Conservation (phyloP, 2,888 invertebrate genomes). For the Chydorus sphaericus region DNA sequence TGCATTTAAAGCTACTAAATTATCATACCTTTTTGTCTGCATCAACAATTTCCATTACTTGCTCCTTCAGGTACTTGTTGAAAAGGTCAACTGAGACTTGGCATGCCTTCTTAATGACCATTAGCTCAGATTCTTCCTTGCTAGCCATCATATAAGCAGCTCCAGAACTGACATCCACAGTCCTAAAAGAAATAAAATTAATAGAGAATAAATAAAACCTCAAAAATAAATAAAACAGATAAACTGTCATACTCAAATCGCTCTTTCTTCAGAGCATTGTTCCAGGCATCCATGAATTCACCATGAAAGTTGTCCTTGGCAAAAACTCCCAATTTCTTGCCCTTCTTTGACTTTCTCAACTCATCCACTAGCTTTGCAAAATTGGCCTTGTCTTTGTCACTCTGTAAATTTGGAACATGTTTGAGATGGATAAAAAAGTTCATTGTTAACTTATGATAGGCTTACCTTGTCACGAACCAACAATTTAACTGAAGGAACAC, state of each 20-base stretch:
- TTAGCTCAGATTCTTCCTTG: conserved; percentile 85
- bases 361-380: conserved; percentile 53
- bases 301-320: conserved; percentile 86
- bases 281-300: conserved; percentile 86
- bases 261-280: conserved; percentile 54
- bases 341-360: conserved; percentile 74
- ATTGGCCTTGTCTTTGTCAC: conserved; percentile 77
- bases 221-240: background rate
- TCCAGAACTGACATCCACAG: conserved; percentile 60
- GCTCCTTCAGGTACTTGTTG: conserved; percentile 88
- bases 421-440: background rate
- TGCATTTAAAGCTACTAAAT: background rate
- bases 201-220: background rate
- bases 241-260: conserved; percentile 56
- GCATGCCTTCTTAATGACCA: conserved; percentile 80
- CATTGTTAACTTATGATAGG: conserved; percentile 18
- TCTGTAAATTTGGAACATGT: conserved; percentile 34
- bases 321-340: conserved; percentile 78
- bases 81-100: conserved; percentile 88
- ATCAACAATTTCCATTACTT: conserved; percentile 97
- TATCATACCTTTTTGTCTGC: conserved; percentile 61
- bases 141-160: conserved; percentile 79
- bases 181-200: conserved; percentile 15
- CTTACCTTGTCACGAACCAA: conserved; percentile 77
- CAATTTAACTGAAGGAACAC: conserved; percentile 69